Base-by-base conservation (phyloP, 2,113 vertebrate species). In the Heliornis fulica region DNA sequence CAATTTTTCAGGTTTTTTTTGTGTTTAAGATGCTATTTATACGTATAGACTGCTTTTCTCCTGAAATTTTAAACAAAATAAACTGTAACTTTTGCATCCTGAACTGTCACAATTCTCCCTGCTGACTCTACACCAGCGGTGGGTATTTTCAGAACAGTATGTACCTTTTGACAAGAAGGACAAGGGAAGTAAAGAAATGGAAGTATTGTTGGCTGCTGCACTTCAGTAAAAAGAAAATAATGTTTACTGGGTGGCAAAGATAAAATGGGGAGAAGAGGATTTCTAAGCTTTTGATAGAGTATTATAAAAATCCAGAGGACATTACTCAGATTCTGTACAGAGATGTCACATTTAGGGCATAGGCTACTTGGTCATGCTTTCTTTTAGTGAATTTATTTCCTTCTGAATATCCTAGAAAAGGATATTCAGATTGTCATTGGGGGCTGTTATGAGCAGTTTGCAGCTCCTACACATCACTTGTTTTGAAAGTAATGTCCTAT, bases 311-410 rank as follows among this genome's bases (percentile, higher is more conserved):
- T 83, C 9, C 46, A 90, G 78, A 70, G 48, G 68, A 25, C 17
- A 8, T 84, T 88, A 72, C 54, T 85, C 45, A 96, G 54, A 60
- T 68, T 78, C 36, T 36, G 7, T 75, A 53, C 70, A 83, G 26
- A 87, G 56, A 75, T 40, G 69, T 90, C 60, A 75, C 20, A 28
- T 89, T 78, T 60, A 64, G 56, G 53, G 28, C 45, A 71, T 6
- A 50, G 36, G 13, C 48, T 96, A 45, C 22, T 94, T 96, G 80
- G 19, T 82, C 66, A 77, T 96, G 32, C 54, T 91, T 96, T 91
- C 21, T 87, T 60, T 36, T 90, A 87, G 78, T 85, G 60, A 83
- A 87, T 89, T 26, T 96, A 43, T 96, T 97, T 92, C 40, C 43
- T 81, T 83, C 59, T 68, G 54, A 32, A 83, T 93, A 83, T 89